phyloP scores from a whole-genome alignment of 1,140 invertebrate species.

The Bombus soroeensis region DNA sequence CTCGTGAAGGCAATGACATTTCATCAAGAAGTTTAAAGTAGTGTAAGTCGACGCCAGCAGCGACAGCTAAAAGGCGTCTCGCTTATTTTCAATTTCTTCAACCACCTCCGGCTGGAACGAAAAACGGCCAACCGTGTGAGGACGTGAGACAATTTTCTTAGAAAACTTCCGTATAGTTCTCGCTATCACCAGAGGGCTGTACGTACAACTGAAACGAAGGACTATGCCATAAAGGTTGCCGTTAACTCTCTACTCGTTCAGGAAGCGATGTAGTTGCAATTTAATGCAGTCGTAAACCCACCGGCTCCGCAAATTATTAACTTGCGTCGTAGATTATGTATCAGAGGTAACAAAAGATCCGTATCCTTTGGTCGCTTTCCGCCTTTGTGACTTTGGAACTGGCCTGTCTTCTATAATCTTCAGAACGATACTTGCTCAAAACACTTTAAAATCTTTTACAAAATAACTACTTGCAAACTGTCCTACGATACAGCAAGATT shows the following conservation, averaged over 20 bases:
- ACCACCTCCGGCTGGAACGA: not conserved
- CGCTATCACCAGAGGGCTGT: constrained; percentile 15
- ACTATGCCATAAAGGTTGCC: constrained; percentile 40
- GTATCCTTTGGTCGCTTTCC: not conserved
- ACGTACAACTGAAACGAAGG: constrained; percentile 9
- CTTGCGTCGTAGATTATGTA: constrained; percentile 38
- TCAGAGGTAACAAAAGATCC: constrained; percentile 13
- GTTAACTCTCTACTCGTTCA: constrained; percentile 33
- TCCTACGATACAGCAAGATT: not conserved
- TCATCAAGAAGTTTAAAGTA: not conserved
- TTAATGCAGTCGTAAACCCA: constrained; percentile 46
- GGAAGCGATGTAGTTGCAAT: constrained; percentile 9
- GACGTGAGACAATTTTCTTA: constrained; percentile 45
- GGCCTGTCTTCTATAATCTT: not conserved
- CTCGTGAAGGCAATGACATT: not conserved
- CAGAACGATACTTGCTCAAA: not conserved
- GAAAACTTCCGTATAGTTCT: constrained; percentile 34
- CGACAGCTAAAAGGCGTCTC: constrained; percentile 1
- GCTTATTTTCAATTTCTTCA: constrained; percentile 33
- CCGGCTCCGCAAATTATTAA: constrained; percentile 48
- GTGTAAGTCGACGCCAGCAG: not conserved
- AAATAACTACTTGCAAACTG: not conserved
- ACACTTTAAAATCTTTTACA: not conserved
- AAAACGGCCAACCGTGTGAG: constrained; percentile 17
- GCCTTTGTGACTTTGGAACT: not conserved